Percentiles rank a stretch among this genome's conserved stretches.
Evolutionary conservation across 1,140 invertebrate species (phyloP).

Genomic region (Berghia stephanieae): DNA sequence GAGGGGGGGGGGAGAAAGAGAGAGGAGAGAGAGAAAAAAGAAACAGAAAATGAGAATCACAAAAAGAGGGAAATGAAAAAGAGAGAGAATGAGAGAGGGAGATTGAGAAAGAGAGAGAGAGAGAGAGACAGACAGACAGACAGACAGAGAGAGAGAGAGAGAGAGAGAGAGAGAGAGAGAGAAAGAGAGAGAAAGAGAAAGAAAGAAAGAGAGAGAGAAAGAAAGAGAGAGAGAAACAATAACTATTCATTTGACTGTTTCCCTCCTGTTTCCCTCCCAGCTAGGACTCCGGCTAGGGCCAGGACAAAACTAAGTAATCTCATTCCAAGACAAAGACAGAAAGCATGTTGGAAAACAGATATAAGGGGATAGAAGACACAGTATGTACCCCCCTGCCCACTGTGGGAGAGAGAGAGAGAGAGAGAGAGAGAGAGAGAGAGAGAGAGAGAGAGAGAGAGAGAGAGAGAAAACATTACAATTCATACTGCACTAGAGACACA

Average conservation of each 20-base stretch:
- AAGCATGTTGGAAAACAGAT: too few species aligned
- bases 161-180: neutral
- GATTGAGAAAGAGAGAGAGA: neutral
- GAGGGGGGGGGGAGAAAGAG: slow-evolving; percentile 1
- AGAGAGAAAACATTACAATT: neutral
- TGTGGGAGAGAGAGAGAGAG: too few species aligned
- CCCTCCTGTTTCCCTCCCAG: too few species aligned
- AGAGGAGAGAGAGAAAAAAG: neutral
- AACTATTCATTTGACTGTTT: neutral
- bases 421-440: too few species aligned
- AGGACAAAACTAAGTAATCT: too few species aligned
- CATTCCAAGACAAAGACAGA: too few species aligned
- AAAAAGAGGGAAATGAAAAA: neutral
- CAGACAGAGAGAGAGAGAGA: neutral
- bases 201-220: neutral
- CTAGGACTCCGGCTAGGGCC: too few species aligned
- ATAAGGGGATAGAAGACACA: too few species aligned
- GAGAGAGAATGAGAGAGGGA: slow-evolving; percentile 17
- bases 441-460: neutral
- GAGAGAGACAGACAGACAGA: neutral
- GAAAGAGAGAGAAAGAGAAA: slow-evolving; percentile 13
- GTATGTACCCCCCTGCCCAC: too few species aligned
- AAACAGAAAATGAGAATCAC: too few species aligned
- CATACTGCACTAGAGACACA: neutral
- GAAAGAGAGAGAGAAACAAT: neutral